Base-by-base conservation (phyloP, 2,888 invertebrate species). In the Rhingia campestris region DNA sequence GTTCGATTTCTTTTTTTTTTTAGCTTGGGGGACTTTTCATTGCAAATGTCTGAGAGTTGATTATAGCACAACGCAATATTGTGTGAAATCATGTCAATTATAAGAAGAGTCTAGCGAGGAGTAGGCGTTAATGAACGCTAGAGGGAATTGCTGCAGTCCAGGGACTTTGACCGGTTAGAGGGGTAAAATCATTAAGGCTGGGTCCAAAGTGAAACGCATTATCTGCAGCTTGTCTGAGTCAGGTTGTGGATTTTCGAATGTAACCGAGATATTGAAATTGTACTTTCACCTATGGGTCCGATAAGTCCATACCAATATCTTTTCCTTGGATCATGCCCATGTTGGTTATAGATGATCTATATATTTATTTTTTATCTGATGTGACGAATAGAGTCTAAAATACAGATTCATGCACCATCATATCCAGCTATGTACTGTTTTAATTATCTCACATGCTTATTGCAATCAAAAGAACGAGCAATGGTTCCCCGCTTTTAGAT, bases 111-210 rank as follows among this genome's bases (percentile, higher is more conserved):
- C 35, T 39, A 37, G 14, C 10, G 30, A 69, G 37, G 74, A 33
- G 47, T 39, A 47, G 54, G 32, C 33, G n/a, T 0, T 45, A 37
- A 22, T 10, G 12, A 56, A 14, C 64, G 41, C 49, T 22, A 22
- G 22, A 35, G 6, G 6, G 22, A 35, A 56, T 37, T 47, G 69
- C 47, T 56, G 14, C 12, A 22, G 7, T 5, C 6, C 41, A 14
- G 12, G 47, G 56, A 74, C 74, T 74, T 74, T 64, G 74, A 58
- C 35, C 73, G 49, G 47, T 59, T 51, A 59, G 51, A 49, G 32
- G 51, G 37, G 51, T 47, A 22, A 41, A 10, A 14, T 33, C 7
- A 43, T 35, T 61, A 41, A 39, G 12, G 6, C 22, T 39, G 9
- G n/a, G 14, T 32, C 47, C 22, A 14, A 47, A 37, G 39, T 37